A percentile compares a stretch with the other conserved stretches of the same genome.
Evolutionary conservation across 2,113 vertebrate species (phyloP).

Genomic region (Salvelinus namaycush): DNA sequence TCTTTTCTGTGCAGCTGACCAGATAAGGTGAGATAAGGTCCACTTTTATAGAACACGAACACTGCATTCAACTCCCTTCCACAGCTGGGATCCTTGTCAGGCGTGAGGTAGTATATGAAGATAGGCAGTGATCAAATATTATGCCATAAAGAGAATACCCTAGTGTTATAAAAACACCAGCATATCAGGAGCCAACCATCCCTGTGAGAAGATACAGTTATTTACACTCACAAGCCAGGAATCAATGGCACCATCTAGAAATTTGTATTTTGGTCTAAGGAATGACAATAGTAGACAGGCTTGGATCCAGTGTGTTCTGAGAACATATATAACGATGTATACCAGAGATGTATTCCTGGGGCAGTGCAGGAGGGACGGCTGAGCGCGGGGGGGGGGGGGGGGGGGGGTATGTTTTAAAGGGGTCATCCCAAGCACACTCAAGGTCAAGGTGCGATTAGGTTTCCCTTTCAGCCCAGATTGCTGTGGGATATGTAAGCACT

Average conservation of each 20-base stretch:
- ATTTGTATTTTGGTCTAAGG: constrained; percentile 2
- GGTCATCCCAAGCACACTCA: constrained; percentile 26
- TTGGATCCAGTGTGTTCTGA: not conserved
- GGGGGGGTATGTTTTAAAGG: not conserved
- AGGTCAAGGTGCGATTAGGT: constrained; percentile 55
- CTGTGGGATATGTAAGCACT: constrained; percentile 60
- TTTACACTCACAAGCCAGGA: constrained; percentile 8
- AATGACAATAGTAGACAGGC: constrained; percentile 15
- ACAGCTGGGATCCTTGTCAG: not conserved
- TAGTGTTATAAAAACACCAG: not conserved
- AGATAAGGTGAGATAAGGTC: not conserved
- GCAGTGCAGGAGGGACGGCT: not conserved
- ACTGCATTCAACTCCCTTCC: not conserved
- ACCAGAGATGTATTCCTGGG: not conserved
- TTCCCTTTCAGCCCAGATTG: constrained; percentile 38
- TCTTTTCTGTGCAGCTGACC: not conserved
- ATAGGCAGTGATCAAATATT: not conserved
- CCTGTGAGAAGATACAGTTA: not conserved
- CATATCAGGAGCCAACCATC: not conserved
- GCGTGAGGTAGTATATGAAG: not conserved
- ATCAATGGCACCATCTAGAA: constrained; percentile 15
- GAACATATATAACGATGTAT: constrained; percentile 21
- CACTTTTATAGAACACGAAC: not conserved
- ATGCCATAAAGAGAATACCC: not conserved
- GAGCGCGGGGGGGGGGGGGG: not conserved